Conservation (phyloP, 1,140 invertebrate genomes). For the Caenorhabditis brenneri region DNA sequence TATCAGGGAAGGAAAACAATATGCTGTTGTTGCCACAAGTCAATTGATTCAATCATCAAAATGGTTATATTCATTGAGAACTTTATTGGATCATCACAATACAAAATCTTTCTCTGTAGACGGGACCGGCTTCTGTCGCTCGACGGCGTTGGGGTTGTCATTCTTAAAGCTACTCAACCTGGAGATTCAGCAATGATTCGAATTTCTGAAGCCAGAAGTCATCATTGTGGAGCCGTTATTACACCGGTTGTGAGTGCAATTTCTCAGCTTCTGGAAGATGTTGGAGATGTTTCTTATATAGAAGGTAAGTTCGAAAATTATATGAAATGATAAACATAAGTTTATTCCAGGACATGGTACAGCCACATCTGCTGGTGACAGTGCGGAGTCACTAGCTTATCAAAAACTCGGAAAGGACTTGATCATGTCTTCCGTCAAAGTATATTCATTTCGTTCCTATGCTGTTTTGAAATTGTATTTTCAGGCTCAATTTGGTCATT, state of each 20-base stretch:
- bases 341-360: neutral
- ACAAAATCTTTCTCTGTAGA: slow-evolving; percentile 42
- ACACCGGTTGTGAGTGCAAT: slow-evolving; percentile 36
- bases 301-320: neutral
- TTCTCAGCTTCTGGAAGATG: slow-evolving; percentile 33
- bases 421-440: slow-evolving; percentile 42
- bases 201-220: neutral
- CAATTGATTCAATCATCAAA: slow-evolving; percentile 45
- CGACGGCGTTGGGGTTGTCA: slow-evolving; percentile 48
- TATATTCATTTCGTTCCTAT: neutral
- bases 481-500: slow-evolving; percentile 49
- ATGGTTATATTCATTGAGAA: slow-evolving; percentile 29
- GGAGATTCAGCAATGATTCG: neutral
- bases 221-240: slow-evolving; percentile 28
- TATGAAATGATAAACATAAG: neutral
- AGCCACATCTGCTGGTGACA: neutral
- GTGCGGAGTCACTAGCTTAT: slow-evolving; percentile 44
- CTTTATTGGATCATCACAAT: slow-evolving; percentile 8
- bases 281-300: neutral
- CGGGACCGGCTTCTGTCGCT: neutral
- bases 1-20: slow-evolving; percentile 38
- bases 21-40: slow-evolving; percentile 44
- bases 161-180: slow-evolving; percentile 39
- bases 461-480: neutral
- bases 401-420: slow-evolving; percentile 17